These are phyloP conservation scores for Syrrhaptes paradoxus DNA, from an alignment of 2,113 vertebrate species.

Conservation along the genomic window DNA sequence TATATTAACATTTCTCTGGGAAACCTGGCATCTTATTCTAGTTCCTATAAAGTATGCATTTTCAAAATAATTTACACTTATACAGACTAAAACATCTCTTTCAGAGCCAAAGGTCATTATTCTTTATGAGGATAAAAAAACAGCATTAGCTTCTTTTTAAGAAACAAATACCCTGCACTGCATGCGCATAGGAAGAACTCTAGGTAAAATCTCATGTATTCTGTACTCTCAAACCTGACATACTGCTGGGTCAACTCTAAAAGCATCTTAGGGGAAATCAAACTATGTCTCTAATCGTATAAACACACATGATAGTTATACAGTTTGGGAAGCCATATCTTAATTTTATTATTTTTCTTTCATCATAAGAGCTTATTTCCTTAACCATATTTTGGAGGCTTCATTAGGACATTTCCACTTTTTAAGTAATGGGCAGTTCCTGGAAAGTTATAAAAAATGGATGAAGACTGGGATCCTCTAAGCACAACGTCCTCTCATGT, in stretches of 20 bases:
- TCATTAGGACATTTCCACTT: neutral
- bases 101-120: neutral
- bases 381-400: neutral
- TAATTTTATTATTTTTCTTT: neutral
- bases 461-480: neutral
- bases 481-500: neutral
- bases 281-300: neutral
- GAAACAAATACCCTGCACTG: neutral
- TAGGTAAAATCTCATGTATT: neutral
- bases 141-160: neutral
- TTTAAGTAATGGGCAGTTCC: neutral
- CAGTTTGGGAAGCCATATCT: neutral
- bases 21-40: neutral
- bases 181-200: neutral
- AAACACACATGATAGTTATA: neutral
- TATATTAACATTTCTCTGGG: neutral
- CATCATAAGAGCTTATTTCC: neutral
- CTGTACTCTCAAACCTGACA: neutral
- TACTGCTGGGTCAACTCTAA: neutral
- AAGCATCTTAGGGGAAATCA: neutral
- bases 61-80: constrained; percentile 7
- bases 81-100: neutral
- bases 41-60: neutral
- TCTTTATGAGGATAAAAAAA: neutral
- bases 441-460: neutral